A percentile compares a stretch with the other conserved stretches of the same genome.
These are phyloP conservation scores for Leptarthrus brevirostris DNA, from an alignment of 2,888 invertebrate species.

Conservation along the genomic window DNA sequence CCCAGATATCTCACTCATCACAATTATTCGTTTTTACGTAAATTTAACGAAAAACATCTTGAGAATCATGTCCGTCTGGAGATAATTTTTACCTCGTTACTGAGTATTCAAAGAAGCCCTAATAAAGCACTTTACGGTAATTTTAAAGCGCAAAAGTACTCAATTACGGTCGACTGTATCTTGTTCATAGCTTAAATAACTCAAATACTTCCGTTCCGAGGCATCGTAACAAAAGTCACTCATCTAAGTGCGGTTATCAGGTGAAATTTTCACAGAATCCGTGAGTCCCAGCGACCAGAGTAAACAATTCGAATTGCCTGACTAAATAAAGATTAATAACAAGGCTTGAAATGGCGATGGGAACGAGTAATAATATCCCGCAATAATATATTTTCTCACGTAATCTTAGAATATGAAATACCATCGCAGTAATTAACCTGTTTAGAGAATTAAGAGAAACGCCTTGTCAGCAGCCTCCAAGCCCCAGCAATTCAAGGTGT, in stretches of 20 bases:
- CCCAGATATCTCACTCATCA: no score
- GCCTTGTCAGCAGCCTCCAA: conserved; percentile 1
- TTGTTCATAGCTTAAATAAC: conserved; percentile 37
- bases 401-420: conserved; percentile 49
- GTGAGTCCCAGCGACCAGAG: not conserved
- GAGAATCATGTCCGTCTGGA: not conserved
- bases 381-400: conserved; percentile 52
- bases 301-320: conserved; percentile 49
- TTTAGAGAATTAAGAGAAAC: conserved; percentile 54
- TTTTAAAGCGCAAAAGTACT: conserved; percentile 40
- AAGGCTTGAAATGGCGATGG: conserved; percentile 45
- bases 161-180: conserved; percentile 36
- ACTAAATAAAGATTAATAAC: conserved; percentile 53
- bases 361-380: conserved; percentile 45
- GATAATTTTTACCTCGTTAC: conserved; percentile 33
- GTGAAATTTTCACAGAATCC: conserved; percentile 41
- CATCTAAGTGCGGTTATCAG: conserved; percentile 24
- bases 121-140: conserved; percentile 43
- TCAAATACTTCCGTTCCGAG: conserved; percentile 30
- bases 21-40: no score
- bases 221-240: conserved; percentile 25
- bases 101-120: conserved; percentile 24
- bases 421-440: conserved; percentile 53
- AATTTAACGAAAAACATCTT: no score
- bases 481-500: not conserved